Evolutionary conservation across 2,888 invertebrate species (phyloP).

Genomic region (Calephelis perditalis): DNA sequence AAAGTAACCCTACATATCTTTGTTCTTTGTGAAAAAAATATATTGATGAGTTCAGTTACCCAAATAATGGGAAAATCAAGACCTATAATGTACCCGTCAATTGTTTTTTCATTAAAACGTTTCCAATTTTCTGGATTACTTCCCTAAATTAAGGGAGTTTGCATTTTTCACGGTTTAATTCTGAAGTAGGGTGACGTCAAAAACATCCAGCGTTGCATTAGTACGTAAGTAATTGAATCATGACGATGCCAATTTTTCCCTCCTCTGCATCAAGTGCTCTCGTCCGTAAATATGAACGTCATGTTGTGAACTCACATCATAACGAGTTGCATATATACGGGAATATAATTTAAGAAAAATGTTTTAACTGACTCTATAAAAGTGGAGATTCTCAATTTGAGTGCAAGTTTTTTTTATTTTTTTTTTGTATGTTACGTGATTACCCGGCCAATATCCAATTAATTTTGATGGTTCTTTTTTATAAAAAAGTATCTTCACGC

Average conservation of each 20-base stretch:
- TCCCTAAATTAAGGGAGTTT: conserved; percentile 18
- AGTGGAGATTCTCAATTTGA: too few species aligned
- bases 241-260: conserved; percentile 46
- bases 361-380: neutral
- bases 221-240: conserved; percentile 48
- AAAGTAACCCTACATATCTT: too few species aligned
- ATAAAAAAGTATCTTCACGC: too few species aligned
- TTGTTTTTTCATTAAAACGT: conserved; percentile 28
- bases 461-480: too few species aligned
- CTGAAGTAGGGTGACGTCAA: conserved; percentile 36
- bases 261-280: conserved; percentile 33
- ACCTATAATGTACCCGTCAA: neutral
- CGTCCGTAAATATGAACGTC: conserved; percentile 38
- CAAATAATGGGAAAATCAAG: neutral
- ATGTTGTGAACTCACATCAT: conserved; percentile 29
- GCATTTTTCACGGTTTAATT: conserved; percentile 19
- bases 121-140: conserved; percentile 23
- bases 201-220: conserved; percentile 36
- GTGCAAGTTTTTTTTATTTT: too few species aligned
- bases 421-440: too few species aligned
- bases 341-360: conserved; percentile 13
- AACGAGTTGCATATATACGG: conserved; percentile 18
- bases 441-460: too few species aligned
- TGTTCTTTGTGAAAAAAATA: too few species aligned
- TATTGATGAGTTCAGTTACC: too few species aligned